A percentile compares a stretch with the other conserved stretches of the same genome.
Conservation (phyloP, 64 coral and sea anemone species). For the Porites australiensis region DNA sequence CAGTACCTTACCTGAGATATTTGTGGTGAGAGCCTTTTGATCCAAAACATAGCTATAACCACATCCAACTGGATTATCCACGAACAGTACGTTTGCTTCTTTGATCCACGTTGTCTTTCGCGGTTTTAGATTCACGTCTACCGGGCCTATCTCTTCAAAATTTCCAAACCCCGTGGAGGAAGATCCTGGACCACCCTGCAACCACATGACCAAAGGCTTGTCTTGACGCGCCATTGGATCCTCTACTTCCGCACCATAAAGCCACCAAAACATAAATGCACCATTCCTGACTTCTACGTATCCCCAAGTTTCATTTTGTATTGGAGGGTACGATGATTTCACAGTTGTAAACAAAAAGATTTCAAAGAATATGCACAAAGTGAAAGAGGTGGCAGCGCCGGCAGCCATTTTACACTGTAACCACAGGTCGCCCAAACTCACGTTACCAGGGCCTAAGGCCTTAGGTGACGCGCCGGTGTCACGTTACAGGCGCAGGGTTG, state of each 20-base stretch:
- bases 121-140: constrained; percentile 65
- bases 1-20: constrained; percentile 76
- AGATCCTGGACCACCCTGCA: constrained; percentile 92
- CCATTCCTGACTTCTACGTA: constrained; percentile 85
- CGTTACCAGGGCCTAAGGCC: too few species aligned
- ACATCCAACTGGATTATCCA: constrained; percentile 95
- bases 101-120: constrained; percentile 85
- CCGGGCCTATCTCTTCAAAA: constrained; percentile 94
- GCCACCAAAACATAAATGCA: constrained; percentile 97
- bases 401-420: background rate
- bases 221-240: constrained; percentile 6
- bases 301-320: constrained; percentile 90
- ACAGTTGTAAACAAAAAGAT: background rate
- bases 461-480: too few species aligned
- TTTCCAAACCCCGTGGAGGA: constrained; percentile 97
- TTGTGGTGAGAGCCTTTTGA: constrained; percentile 78
- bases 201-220: constrained; percentile 95
- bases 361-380: background rate
- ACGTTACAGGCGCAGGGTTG: too few species aligned
- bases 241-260: constrained; percentile 73
- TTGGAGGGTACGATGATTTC: background rate
- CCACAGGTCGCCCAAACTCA: too few species aligned
- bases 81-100: constrained; percentile 89
- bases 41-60: constrained; percentile 91
- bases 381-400: background rate